A percentile compares a stretch with the other conserved stretches of the same genome.
phyloP scores from a whole-genome alignment of 2,797 vertebrate genomes.

The Oophaga sylvatica region DNA sequence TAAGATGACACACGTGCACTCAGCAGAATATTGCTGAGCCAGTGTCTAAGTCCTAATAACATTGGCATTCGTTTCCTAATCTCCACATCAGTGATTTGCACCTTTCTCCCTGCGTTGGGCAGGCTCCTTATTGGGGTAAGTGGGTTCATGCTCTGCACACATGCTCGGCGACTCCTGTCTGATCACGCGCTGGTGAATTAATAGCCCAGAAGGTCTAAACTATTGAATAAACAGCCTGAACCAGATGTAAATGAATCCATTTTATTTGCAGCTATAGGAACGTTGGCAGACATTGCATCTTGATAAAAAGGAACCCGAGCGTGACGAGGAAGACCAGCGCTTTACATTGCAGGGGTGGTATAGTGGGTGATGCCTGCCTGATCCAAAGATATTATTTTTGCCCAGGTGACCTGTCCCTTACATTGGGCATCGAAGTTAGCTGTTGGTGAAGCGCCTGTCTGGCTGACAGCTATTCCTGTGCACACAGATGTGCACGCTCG shows the following conservation, averaged over 20 bases:
- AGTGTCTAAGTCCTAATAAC: too few relatives aligned
- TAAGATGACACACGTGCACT: too few relatives aligned
- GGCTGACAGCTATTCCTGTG: too few relatives aligned
- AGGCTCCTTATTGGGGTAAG: neutral
- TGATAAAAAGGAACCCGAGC: neutral
- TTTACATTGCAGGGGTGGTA: neutral
- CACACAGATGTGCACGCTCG: too few relatives aligned
- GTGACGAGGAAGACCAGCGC: neutral
- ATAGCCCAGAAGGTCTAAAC: conserved; percentile 9
- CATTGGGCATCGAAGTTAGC: too few relatives aligned
- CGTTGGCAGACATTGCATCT: neutral
- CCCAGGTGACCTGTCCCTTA: neutral
- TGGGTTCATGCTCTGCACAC: neutral
- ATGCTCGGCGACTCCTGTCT: neutral
- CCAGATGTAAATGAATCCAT: conserved; percentile 10
- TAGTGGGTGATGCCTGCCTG: neutral
- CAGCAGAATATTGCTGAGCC: too few relatives aligned
- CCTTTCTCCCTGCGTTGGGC: neutral
- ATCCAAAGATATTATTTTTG: neutral
- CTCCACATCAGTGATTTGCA: neutral
- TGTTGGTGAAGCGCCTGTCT: too few relatives aligned
- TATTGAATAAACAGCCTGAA: conserved; percentile 13
- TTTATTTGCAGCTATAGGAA: neutral
- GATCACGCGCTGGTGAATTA: conserved; percentile 35
- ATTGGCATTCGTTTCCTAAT: too few relatives aligned